A percentile compares a stretch with the other conserved stretches of the same genome.
phyloP scores from a whole-genome alignment of 2,888 invertebrate species.

The Nesidiocoris tenuis region DNA sequence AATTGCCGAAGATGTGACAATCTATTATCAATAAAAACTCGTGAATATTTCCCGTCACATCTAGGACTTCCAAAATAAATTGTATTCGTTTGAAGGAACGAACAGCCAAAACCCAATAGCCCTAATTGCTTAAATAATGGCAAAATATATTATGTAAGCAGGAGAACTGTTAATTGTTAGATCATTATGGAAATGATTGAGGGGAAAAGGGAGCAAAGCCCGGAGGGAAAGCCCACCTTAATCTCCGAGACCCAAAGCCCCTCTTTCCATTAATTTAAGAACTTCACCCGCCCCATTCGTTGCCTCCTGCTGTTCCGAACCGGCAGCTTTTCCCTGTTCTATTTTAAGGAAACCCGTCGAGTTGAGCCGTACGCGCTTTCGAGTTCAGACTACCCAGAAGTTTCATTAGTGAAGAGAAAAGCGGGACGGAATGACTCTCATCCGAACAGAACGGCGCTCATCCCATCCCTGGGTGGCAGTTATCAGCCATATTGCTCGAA shows the following conservation, averaged over 20 bases:
- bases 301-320: background rate
- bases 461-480: background rate
- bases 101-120: background rate
- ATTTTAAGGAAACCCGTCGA: slow-evolving; percentile 22
- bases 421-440: slow-evolving; percentile 34
- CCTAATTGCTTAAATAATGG: background rate
- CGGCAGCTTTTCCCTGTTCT: background rate
- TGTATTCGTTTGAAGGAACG: too few species aligned
- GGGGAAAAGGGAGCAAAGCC: background rate
- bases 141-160: slow-evolving; percentile 33
- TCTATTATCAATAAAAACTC: too few species aligned
- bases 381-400: slow-evolving; percentile 9
- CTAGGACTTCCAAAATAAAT: too few species aligned
- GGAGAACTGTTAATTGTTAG: slow-evolving; percentile 29
- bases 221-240: slow-evolving; percentile 13
- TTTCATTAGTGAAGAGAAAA: slow-evolving; percentile 35
- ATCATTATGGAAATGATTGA: slow-evolving; percentile 42
- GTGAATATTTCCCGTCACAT: too few species aligned
- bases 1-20: too few species aligned
- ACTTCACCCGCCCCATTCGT: slow-evolving; percentile 9
- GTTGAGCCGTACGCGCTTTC: too few species aligned
- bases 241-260: slow-evolving; percentile 27
- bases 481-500: background rate
- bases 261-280: slow-evolving; percentile 40
- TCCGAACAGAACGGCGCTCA: background rate